A percentile compares a stretch with the other conserved stretches of the same genome.
phyloP scores from a whole-genome alignment of 2,888 invertebrate species.

The Acanthacorydalis orientalis region DNA sequence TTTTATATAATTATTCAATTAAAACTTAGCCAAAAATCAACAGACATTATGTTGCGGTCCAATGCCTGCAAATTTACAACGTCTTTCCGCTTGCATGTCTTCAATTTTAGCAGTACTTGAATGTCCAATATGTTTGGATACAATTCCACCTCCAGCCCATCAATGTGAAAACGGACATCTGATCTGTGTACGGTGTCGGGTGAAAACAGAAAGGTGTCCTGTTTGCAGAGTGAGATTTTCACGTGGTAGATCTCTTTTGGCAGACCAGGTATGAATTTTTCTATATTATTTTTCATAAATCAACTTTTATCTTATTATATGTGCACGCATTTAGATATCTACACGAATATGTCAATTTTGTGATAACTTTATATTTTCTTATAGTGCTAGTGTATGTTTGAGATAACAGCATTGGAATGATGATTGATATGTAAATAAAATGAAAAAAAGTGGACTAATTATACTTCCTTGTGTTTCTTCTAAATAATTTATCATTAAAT shows the following conservation, averaged over 20 bases:
- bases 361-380: no score
- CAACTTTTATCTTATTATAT: no score
- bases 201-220: slow-evolving; percentile 41
- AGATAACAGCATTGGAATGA: no score
- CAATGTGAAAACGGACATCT: slow-evolving; percentile 51
- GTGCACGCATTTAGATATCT: no score
- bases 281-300: not conserved
- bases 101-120: slow-evolving; percentile 35
- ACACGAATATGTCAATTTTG: no score
- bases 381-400: no score
- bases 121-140: slow-evolving; percentile 47
- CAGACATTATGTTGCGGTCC: slow-evolving; percentile 34
- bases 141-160: slow-evolving; percentile 40
- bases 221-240: slow-evolving; percentile 38
- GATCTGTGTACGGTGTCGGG: slow-evolving; percentile 40
- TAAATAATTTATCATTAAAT: no score
- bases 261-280: slow-evolving; percentile 27
- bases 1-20: no score
- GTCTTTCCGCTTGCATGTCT: slow-evolving; percentile 31
- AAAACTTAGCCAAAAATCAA: slow-evolving; percentile 8
- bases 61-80: slow-evolving; percentile 34
- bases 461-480: no score
- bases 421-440: no score
- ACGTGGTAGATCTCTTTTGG: slow-evolving; percentile 32
- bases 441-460: no score